phyloP scores from a whole-genome alignment of 2,113 vertebrate genomes.

The Megaceryle maxima region DNA sequence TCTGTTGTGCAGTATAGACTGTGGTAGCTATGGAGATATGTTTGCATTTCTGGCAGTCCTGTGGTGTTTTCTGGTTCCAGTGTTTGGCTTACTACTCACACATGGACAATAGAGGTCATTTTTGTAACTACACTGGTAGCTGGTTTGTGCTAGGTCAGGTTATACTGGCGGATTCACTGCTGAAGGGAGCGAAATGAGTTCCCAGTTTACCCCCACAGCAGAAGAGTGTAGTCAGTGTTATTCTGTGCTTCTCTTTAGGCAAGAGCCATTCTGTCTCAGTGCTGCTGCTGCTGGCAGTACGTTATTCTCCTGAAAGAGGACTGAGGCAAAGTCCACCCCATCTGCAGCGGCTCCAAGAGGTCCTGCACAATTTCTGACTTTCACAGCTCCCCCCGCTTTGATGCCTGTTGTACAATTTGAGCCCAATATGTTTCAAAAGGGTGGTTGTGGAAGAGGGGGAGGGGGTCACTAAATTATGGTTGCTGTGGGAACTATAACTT shows the following conservation, averaged over 20 bases:
- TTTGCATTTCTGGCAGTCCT: neutral
- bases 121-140: neutral
- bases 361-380: neutral
- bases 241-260: neutral
- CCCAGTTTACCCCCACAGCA: neutral
- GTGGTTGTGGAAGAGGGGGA: constrained; percentile 43
- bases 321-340: neutral
- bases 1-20: neutral
- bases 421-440: constrained; percentile 45
- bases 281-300: neutral
- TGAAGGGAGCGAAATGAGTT: neutral
- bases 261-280: neutral
- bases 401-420: constrained; percentile 33
- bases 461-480: constrained; percentile 63
- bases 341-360: neutral
- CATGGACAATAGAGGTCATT: neutral
- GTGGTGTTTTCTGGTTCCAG: neutral
- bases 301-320: neutral
- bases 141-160: neutral
- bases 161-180: neutral
- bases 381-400: neutral
- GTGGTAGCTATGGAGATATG: rapidly evolving
- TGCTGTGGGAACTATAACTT: constrained; percentile 77
- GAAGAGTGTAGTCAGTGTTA: no score
- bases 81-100: neutral